Percentiles rank a stretch among this genome's conserved stretches.
Evolutionary conservation across 2,888 invertebrate species (phyloP).

Genomic region (Melanophora roralis): DNA sequence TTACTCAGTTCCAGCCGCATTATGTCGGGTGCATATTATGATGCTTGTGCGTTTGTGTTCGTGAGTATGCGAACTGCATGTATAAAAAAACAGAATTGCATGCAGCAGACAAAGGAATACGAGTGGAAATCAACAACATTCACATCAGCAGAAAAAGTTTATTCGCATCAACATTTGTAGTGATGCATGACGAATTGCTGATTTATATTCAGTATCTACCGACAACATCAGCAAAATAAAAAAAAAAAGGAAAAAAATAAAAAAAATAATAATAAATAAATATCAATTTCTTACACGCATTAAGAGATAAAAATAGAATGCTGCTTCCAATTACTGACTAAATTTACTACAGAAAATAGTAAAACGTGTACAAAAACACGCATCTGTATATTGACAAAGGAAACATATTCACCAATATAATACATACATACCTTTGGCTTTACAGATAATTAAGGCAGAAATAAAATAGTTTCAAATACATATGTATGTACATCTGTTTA

Average conservation of each 20-base stretch:
- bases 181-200: slow-evolving; percentile 73
- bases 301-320: slow-evolving; percentile 23
- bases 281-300: slow-evolving; percentile 48
- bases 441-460: too few species aligned
- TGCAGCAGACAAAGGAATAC: slow-evolving; percentile 38
- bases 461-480: too few species aligned
- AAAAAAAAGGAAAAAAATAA: background rate
- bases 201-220: slow-evolving; percentile 69
- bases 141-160: background rate
- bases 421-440: too few species aligned
- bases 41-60: background rate
- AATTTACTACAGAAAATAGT: background rate
- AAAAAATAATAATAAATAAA: slow-evolving; percentile 56
- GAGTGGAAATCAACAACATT: slow-evolving; percentile 16
- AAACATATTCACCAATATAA: too few species aligned
- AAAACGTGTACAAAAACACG: background rate
- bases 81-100: slow-evolving; percentile 6
- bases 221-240: slow-evolving; percentile 57
- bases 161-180: slow-evolving; percentile 29
- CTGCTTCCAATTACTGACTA: background rate
- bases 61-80: background rate
- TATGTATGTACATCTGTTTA: background rate
- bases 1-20: background rate
- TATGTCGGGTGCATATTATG: background rate
- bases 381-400: background rate